A percentile compares a stretch with the other conserved stretches of the same genome.
phyloP scores from a whole-genome alignment of 2,888 invertebrate genomes.

The Drosophila fungiperda region DNA sequence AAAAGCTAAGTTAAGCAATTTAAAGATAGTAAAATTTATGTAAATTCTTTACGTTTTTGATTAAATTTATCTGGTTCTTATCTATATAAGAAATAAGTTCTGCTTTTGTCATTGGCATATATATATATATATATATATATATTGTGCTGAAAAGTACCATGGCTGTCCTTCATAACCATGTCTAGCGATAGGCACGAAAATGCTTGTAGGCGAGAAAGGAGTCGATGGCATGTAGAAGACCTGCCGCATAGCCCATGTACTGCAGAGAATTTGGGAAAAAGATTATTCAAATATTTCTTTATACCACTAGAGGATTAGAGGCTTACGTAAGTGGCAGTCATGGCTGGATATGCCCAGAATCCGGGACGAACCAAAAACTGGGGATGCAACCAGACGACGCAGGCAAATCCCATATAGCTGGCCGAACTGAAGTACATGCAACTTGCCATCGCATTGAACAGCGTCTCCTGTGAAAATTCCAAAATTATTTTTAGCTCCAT shows the following conservation, averaged over 20 bases:
- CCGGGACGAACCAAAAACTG: conserved; percentile 90
- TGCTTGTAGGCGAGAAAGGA: conserved; percentile 91
- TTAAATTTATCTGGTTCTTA: neutral
- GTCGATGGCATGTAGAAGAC: conserved; percentile 91
- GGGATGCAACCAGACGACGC: conserved; percentile 91
- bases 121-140: neutral
- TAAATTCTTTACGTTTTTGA: neutral
- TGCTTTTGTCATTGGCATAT: neutral
- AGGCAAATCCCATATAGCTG: conserved; percentile 92
- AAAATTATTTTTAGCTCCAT: neutral
- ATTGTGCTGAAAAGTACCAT: too few species aligned
- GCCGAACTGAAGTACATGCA: conserved; percentile 92
- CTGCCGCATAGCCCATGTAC: conserved; percentile 92
- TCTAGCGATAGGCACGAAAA: conserved; percentile 87
- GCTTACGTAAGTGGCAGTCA: conserved; percentile 95
- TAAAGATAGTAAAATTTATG: neutral
- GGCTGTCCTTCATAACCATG: too few species aligned
- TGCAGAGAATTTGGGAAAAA: conserved; percentile 85
- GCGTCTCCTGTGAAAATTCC: conserved; percentile 88
- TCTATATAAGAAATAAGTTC: neutral
- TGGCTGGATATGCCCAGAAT: conserved; percentile 94
- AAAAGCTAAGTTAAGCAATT: neutral
- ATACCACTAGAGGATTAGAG: too few species aligned
- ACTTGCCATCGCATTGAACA: conserved; percentile 92
- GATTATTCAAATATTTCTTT: neutral